Evolutionary conservation across 2,113 vertebrate genomes (phyloP).

Genomic region (Erythrolamprus reginae): DNA sequence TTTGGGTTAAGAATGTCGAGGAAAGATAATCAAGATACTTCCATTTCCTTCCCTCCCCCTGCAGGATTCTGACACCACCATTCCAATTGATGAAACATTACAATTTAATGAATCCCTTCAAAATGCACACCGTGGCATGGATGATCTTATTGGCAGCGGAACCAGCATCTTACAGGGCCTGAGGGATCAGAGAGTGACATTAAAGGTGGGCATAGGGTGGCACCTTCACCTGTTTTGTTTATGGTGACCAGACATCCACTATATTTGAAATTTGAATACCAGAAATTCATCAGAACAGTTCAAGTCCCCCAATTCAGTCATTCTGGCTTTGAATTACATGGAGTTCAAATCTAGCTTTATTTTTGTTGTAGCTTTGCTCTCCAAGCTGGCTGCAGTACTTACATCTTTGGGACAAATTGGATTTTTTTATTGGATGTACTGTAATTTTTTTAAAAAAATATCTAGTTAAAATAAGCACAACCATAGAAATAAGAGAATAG

Average conservation of each 20-base stretch:
- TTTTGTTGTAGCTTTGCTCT: neutral
- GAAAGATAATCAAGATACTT: constrained; percentile 60
- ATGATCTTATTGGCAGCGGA: constrained; percentile 93
- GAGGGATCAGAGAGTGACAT: constrained; percentile 87
- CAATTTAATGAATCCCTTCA: constrained; percentile 89
- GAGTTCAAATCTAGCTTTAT: neutral
- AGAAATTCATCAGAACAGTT: neutral
- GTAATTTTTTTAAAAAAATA: neutral
- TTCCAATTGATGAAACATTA: constrained; percentile 93
- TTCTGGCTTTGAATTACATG: neutral
- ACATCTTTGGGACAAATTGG: neutral
- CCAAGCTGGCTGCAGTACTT: neutral
- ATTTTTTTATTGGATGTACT: neutral
- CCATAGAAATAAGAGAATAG: neutral
- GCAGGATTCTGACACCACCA: constrained; percentile 93
- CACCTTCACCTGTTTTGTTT: neutral
- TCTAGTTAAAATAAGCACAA: neutral
- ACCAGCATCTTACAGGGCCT: constrained; percentile 87
- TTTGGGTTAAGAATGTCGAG: constrained; percentile 7
- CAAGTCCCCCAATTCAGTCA: neutral
- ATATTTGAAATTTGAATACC: neutral
- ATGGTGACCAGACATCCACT: neutral
- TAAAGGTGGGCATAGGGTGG: constrained; percentile 81
- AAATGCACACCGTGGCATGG: constrained; percentile 89
- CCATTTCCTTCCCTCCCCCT: constrained; percentile 63